phyloP scores from a whole-genome alignment of 2,797 vertebrate genomes.

The Liasis olivaceus region DNA sequence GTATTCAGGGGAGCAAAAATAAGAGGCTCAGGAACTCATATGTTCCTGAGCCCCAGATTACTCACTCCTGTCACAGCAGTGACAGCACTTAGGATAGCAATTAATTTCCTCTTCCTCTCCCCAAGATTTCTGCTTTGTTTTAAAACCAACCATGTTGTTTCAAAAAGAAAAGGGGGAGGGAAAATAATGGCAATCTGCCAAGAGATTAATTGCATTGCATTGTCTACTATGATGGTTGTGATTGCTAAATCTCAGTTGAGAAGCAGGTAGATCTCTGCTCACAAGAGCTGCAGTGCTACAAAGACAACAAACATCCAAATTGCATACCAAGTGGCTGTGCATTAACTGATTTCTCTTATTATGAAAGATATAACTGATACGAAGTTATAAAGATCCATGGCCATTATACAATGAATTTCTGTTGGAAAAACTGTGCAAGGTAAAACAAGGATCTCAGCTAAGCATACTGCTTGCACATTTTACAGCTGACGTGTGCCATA shows the following conservation, averaged over 20 bases:
- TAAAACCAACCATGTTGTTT: background rate
- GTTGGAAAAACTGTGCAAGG: slow-evolving; percentile 45
- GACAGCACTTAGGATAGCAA: background rate
- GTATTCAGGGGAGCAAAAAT: background rate
- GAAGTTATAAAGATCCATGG: slow-evolving; percentile 28
- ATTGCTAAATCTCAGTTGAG: slow-evolving; percentile 56
- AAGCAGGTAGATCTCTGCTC: slow-evolving; percentile 63
- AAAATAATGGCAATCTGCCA: slow-evolving; percentile 6
- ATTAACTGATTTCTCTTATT: slow-evolving; percentile 69
- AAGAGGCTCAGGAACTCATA: background rate
- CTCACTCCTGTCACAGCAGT: background rate
- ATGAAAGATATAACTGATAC: slow-evolving; percentile 35
- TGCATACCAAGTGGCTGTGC: slow-evolving; percentile 72
- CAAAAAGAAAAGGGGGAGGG: background rate
- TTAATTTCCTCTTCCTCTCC: background rate
- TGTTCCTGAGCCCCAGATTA: background rate
- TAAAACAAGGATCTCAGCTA: slow-evolving; percentile 57
- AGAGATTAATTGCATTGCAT: background rate
- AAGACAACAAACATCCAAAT: slow-evolving; percentile 68
- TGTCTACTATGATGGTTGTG: slow-evolving; percentile 3
- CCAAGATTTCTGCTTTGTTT: background rate
- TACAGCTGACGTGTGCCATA: slow-evolving; percentile 30
- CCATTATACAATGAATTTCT: slow-evolving; percentile 55
- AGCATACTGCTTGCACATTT: slow-evolving; percentile 63
- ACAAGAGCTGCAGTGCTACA: slow-evolving; percentile 61